phyloP scores from a whole-genome alignment of 2,113 vertebrate genomes.

The Xenopus laevis region DNA sequence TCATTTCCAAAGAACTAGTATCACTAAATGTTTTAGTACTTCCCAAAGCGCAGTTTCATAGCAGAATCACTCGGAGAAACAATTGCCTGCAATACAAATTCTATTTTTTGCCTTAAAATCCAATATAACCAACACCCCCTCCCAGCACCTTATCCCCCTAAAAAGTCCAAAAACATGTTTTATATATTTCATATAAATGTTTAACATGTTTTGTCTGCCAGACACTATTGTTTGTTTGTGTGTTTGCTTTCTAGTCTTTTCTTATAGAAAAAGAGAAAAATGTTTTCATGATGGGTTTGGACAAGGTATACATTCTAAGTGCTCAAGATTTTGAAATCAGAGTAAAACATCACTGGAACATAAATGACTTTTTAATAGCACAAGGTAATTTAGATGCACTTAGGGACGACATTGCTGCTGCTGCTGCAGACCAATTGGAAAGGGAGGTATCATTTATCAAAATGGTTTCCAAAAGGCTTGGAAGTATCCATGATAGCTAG shows the following conservation, averaged over 20 bases:
- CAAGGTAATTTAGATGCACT: conserved; percentile 65
- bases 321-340: conserved; percentile 55
- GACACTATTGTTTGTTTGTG: background rate
- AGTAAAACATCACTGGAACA: conserved; percentile 56
- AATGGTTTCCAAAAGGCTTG: conserved; percentile 59
- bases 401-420: conserved; percentile 57
- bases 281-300: conserved; percentile 58
- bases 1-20: no score
- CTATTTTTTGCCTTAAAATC: no score
- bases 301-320: conserved; percentile 60
- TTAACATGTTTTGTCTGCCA: no score
- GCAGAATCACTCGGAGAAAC: no score
- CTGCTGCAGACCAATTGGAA: conserved; percentile 49
- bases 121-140: no score
- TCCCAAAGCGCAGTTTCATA: no score
- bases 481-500: conserved; percentile 47
- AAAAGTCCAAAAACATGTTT: no score
- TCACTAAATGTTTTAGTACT: no score
- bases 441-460: conserved; percentile 59
- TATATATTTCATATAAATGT: no score
- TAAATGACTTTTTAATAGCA: conserved; percentile 62
- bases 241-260: conserved; percentile 26
- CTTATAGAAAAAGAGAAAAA: conserved; percentile 50
- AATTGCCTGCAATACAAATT: no score
- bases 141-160: no score